These are phyloP conservation scores for Dipodomys merriami DNA, from an alignment of 2,113 vertebrate species.

Conservation along the genomic window DNA sequence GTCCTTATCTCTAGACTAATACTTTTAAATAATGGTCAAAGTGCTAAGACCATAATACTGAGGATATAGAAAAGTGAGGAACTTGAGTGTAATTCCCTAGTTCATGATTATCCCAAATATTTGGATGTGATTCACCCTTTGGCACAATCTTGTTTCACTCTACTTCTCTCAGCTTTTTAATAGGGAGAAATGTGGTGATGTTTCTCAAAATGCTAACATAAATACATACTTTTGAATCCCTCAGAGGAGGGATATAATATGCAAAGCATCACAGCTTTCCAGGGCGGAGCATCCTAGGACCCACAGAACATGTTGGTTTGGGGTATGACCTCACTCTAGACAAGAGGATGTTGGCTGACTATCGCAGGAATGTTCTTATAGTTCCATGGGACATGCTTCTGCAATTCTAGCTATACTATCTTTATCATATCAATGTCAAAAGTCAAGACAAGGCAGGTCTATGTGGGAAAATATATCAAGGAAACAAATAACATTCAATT, in stretches of 20 bases:
- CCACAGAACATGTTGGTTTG: not conserved
- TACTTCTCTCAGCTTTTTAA: not conserved
- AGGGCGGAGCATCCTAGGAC: not conserved
- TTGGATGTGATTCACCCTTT: not conserved
- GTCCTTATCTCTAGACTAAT: not conserved
- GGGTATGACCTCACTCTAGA: not conserved
- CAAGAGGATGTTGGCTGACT: not conserved
- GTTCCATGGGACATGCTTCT: not conserved
- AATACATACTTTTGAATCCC: not conserved
- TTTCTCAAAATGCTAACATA: not conserved
- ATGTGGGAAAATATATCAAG: not conserved
- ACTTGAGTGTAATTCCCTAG: not conserved
- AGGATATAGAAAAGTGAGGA: not conserved
- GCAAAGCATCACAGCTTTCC: not conserved
- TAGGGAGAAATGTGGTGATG: not conserved
- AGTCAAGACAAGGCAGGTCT: not conserved
- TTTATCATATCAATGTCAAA: conserved; percentile 5
- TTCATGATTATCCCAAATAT: not conserved
- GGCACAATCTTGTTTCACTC: not conserved
- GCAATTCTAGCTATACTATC: not conserved
- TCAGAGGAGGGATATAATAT: not conserved
- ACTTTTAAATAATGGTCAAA: not conserved
- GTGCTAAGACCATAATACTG: not conserved
- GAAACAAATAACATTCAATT: not conserved
- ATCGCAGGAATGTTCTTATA: not conserved